Evolutionary conservation across 2,113 vertebrate genomes (phyloP), one percentile per base, ranked within the genome.

Genomic region (Archocentrus centrarchus): DNA sequence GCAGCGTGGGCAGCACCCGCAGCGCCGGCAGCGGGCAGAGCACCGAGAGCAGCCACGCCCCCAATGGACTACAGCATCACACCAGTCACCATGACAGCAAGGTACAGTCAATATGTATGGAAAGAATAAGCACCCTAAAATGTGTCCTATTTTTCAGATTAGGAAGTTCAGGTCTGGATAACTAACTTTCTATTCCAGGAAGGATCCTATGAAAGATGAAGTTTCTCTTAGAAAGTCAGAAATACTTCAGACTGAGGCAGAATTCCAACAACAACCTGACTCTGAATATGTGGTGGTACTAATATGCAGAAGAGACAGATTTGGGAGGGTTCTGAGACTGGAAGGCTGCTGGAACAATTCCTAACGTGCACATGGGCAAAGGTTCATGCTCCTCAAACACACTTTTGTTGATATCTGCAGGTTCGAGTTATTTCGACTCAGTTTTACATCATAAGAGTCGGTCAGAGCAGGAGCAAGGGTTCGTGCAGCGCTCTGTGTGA

Each of bases 11-110:
- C 93, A 99, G 97, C 94, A 98, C 97, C 62, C 97, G 98, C 85
- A 99, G 98, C 0, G 98, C 98, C 0, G 98, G 98, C 86, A 99
- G 98, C 0, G 98, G 98, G 3, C 97, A 99, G 93, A 99, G 98
- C 95, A 97, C 96, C 0, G 98, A 98, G 90, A 97, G 97, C 91
- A 97, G 93, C 95, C 96, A 90, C 0, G 94, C 96, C 8, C 95
- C 91, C 84, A 93, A 90, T 20, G 93, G 94, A 1, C 44, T 89
- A 15, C 89, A 86, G 1, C 92, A 88, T 37, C 58, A 75, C n/a
- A 0, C 59, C 7, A 35, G 73, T 60, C 91, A 87, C 80, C 86
- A 89, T 30, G 92, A 95, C 75, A 86, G 22, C 92, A 93, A 93
- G 93, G 93, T 95, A 81, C 7, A 50, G 10, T 2, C 58, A 20